Evolutionary conservation across 2,797 vertebrate genomes (phyloP).

Genomic region (Simalia tracyae): DNA sequence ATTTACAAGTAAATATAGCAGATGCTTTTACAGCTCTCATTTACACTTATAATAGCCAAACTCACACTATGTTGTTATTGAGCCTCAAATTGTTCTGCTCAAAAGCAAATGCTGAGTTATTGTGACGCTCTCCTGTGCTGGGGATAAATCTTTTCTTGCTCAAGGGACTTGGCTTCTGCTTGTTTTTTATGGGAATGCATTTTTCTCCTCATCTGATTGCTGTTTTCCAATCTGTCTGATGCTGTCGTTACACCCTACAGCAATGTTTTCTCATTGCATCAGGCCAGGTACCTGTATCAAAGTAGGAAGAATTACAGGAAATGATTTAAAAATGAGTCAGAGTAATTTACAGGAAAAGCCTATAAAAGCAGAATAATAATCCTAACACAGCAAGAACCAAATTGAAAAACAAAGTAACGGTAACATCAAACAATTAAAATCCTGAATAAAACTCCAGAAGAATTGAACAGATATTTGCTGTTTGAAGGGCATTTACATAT

Average conservation of each 20-base stretch:
- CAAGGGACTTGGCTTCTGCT: not conserved
- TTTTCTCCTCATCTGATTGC: not conserved
- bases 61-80: not conserved
- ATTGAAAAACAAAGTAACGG: not conserved
- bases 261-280: not conserved
- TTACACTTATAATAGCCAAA: not conserved
- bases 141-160: not conserved
- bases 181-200: not conserved
- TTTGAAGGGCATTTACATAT: not conserved
- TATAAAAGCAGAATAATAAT: not conserved
- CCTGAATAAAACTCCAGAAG: not conserved
- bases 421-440: not conserved
- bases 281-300: not conserved
- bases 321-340: slow-evolving; percentile 5
- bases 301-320: slow-evolving; percentile 9
- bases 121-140: not conserved
- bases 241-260: not conserved
- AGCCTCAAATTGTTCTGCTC: not conserved
- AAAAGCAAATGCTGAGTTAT: not conserved
- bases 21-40: not conserved
- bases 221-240: not conserved
- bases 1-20: not conserved
- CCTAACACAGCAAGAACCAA: not conserved
- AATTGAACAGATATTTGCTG: not conserved
- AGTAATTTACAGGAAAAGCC: not conserved